phyloP scores from a whole-genome alignment of 2,797 vertebrate species.

The Hydrolagus colliei region DNA sequence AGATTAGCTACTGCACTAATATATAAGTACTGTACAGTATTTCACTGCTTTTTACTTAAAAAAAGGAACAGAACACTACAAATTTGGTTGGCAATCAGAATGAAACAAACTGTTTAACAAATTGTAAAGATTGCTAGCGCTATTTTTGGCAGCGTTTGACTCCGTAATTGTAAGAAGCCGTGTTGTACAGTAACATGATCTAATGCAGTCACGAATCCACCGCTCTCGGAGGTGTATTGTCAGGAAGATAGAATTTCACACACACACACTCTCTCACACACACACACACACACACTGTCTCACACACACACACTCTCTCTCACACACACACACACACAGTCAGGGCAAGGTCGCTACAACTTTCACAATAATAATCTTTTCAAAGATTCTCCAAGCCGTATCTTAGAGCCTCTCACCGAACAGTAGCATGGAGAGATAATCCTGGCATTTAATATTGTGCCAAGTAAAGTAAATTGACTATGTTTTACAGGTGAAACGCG shows the following conservation, averaged over 20 bases:
- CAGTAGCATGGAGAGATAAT: too few relatives aligned
- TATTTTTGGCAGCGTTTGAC: constrained; percentile 2
- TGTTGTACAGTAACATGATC: constrained; percentile 1
- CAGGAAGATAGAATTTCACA: constrained; percentile 1
- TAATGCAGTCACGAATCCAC: neutral
- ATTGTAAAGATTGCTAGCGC: neutral
- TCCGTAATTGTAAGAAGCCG: neutral
- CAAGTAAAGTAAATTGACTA: too few relatives aligned
- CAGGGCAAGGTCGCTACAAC: neutral
- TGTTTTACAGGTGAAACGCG: too few relatives aligned
- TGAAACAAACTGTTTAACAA: constrained; percentile 62
- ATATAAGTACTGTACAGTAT: constrained; percentile 45
- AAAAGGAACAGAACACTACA: constrained; percentile 67
- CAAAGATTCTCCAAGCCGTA: neutral
- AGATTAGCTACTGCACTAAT: constrained; percentile 69
- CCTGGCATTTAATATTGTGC: too few relatives aligned
- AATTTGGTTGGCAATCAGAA: constrained; percentile 78
- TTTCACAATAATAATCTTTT: neutral
- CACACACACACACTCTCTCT: too few relatives aligned
- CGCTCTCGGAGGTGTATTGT: neutral
- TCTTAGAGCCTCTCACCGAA: neutral
- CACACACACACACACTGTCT: neutral
- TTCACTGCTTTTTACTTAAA: constrained; percentile 56
- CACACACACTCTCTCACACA: neutral
- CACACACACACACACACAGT: neutral